These are phyloP conservation scores for Alfaro cultratus DNA, from an alignment of 2,797 vertebrate genomes.

Conservation along the genomic window DNA sequence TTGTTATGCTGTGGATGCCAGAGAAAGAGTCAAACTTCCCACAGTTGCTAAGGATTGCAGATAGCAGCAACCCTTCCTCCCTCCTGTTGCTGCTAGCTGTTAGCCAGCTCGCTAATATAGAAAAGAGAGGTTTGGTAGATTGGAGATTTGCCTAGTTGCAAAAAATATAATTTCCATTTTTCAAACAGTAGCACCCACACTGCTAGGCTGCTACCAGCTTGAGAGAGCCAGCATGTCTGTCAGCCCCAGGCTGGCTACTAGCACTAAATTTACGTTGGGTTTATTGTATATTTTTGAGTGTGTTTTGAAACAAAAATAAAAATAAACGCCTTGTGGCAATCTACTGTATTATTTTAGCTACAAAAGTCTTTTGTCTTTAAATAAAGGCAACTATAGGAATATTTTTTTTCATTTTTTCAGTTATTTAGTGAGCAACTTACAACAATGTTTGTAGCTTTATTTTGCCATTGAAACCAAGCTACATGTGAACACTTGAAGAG, in stretches of 20 bases:
- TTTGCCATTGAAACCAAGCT: conserved; percentile 1
- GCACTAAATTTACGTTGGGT: not conserved
- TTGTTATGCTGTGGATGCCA: not conserved
- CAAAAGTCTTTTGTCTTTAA: not conserved
- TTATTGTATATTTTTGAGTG: not conserved
- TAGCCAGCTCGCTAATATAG: not conserved
- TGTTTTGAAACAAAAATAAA: not conserved
- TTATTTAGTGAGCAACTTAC: not conserved
- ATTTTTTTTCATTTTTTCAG: not conserved
- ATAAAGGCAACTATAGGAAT: not conserved
- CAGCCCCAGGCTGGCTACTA: not conserved
- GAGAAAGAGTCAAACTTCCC: not conserved
- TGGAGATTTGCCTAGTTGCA: not conserved
- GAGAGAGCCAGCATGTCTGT: not conserved
- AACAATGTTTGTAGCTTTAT: conserved; percentile 11
- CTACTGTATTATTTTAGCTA: not conserved
- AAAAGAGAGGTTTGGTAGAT: not conserved
- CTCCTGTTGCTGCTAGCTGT: not conserved
- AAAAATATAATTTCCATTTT: not conserved
- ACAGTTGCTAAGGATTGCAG: not conserved
- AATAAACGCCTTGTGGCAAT: not conserved
- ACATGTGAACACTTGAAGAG: conserved; percentile 22
- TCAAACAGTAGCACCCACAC: too few species aligned
- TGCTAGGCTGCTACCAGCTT: not conserved
- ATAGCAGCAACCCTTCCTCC: not conserved